Conservation (phyloP, 1,140 invertebrate genomes). For the Rhynchophorus ferrugineus region DNA sequence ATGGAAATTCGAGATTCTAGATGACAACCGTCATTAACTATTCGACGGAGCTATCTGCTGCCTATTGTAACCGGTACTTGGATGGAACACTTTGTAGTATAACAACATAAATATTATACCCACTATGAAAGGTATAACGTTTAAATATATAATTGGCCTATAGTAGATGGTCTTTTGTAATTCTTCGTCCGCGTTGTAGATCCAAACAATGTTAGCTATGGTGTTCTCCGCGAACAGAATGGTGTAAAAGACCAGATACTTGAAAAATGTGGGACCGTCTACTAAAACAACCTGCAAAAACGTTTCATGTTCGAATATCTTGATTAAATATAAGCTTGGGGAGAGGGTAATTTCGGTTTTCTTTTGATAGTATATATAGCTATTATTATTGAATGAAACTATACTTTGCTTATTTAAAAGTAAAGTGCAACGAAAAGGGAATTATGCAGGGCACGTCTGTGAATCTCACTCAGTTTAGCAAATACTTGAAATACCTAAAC, state of each 20-base stretch:
- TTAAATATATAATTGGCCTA: constrained; percentile 52
- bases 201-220: constrained; percentile 52
- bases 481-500: too few relatives aligned
- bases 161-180: constrained; percentile 48
- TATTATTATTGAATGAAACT: too few relatives aligned
- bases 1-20: too few relatives aligned
- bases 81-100: constrained; percentile 73
- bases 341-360: too few relatives aligned
- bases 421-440: too few relatives aligned
- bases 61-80: constrained; percentile 39
- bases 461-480: too few relatives aligned
- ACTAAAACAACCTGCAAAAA: constrained; percentile 50
- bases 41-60: constrained; percentile 10
- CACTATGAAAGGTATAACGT: constrained; percentile 58
- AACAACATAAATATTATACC: constrained; percentile 65
- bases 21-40: constrained; percentile 5
- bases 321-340: background rate
- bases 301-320: background rate
- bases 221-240: constrained; percentile 61
- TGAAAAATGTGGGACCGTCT: constrained; percentile 56
- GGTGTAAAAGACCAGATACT: constrained; percentile 57
- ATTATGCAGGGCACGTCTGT: too few relatives aligned
- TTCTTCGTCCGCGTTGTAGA: constrained; percentile 41
- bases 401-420: too few relatives aligned
- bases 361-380: too few relatives aligned